Evolutionary conservation across 2,113 vertebrate genomes (phyloP).

Genomic region (Rhabdomys dilectus): DNA sequence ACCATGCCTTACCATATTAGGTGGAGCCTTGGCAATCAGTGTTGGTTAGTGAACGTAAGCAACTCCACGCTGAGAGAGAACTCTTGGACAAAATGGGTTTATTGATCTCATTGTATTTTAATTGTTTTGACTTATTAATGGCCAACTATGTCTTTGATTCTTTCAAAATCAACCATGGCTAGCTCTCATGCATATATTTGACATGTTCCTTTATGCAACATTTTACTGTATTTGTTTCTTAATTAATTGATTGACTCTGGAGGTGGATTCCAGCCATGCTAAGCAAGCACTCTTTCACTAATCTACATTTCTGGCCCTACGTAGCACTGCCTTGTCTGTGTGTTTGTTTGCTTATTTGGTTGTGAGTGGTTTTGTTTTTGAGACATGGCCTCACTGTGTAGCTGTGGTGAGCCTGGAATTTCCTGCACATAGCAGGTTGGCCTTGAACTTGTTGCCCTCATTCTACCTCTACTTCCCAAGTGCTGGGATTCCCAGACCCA

Average conservation of each 20-base stretch:
- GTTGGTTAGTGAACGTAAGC: not conserved
- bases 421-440: not conserved
- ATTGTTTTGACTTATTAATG: not conserved
- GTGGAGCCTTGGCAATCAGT: not conserved
- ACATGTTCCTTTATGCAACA: not conserved
- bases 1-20: not conserved
- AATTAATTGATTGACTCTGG: not conserved
- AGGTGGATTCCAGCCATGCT: not conserved
- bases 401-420: not conserved
- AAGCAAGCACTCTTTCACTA: not conserved
- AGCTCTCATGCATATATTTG: not conserved
- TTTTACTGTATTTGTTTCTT: not conserved
- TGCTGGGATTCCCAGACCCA: not conserved
- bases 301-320: not conserved
- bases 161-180: constrained; percentile 43
- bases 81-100: not conserved
- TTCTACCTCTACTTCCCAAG: not conserved
- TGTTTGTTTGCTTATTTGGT: not conserved
- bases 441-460: not conserved
- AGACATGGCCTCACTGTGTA: not conserved
- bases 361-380: not conserved
- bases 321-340: not conserved
- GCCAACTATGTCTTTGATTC: not conserved
- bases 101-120: not conserved
- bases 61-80: constrained; percentile 2